Base-by-base conservation (phyloP, 2,888 invertebrate genomes). In the Aplocera efformata region DNA sequence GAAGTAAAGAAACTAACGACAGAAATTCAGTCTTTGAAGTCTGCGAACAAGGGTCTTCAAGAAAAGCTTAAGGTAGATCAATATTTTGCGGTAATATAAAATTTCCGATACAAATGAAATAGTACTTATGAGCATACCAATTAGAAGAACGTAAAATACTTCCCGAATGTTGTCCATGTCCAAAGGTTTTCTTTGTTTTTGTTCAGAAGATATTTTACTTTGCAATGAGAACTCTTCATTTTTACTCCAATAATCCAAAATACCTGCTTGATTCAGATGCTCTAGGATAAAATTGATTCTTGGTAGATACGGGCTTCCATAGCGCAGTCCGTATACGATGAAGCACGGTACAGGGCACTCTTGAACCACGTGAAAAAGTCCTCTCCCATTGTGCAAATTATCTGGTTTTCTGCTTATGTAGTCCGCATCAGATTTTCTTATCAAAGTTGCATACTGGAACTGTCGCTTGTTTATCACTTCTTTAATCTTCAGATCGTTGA, bases 1-100 rank as follows among this genome's bases (percentile, higher is more conserved):
- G 89, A 90, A 62, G 55, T 82, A 27, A 88, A 83, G 56, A 84
- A 76, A 53, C 61, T 90, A 50, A 72, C 79, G 6, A 78, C 77
- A 53, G 92, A 92, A 70, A 88, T 91, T 75, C 89, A 90, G 82
- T 85, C 88, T 71, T 86, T 92, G 58, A 92, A 90, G 65, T 83
- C 90, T 67, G 89, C 88, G 37, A 92, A 91, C 63, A 91, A 89
- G 81, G 88, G 89, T 71, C 90, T 92, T 77, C 92, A 92, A 72
- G 91, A 92, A 72, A 91, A 91, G 84, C 81, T 91, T 71, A 91
- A 91, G 89, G 92, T 92, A 67, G 72, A 72, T 32, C 11, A 38
- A 10, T 1, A 23, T 21, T 37, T 30, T 8, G 23, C 20, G n/a
- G 8, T 32, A n/a, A 11, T 11, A 27, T 1, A 32, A 1, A n/a